phyloP scores from a whole-genome alignment of 1,140 invertebrate genomes.

The Galleria mellonella region DNA sequence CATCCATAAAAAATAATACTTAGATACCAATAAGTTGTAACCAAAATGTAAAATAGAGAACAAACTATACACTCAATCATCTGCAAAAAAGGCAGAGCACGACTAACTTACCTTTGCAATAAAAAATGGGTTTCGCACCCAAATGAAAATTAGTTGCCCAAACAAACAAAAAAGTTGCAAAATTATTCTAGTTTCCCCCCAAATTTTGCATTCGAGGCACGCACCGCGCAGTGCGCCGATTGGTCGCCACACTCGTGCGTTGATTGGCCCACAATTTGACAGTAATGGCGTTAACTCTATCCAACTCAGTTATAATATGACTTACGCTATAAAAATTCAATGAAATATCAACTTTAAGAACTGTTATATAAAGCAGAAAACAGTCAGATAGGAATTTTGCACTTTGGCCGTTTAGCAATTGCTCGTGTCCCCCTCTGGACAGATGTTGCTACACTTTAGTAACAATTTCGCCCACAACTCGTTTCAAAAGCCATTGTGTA shows the following conservation, averaged over 20 bases:
- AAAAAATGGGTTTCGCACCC: not conserved
- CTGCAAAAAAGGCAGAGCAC: too few relatives aligned
- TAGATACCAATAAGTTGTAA: too few relatives aligned
- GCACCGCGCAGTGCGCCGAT: conserved; percentile 33
- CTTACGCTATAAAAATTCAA: too few relatives aligned
- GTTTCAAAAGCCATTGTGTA: conserved; percentile 59
- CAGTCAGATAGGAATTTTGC: too few relatives aligned
- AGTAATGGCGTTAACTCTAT: conserved; percentile 68
- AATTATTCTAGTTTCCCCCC: conserved; percentile 53
- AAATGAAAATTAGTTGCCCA: conserved; percentile 11
- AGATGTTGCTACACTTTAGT: conserved; percentile 71
- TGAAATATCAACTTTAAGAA: too few relatives aligned
- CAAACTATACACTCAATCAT: too few relatives aligned
- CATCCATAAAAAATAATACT: too few relatives aligned
- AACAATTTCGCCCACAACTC: conserved; percentile 67
- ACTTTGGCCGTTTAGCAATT: not conserved
- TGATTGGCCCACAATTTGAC: conserved; percentile 70
- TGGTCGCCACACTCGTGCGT: conserved; percentile 41
- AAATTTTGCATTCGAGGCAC: conserved; percentile 65
- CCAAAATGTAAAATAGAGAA: too few relatives aligned
- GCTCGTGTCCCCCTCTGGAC: conserved; percentile 41
- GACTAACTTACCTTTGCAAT: too few relatives aligned
- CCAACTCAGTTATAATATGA: not conserved
- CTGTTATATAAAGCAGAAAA: too few relatives aligned
- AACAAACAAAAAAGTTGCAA: conserved; percentile 47